Base-by-base conservation (phyloP, 2,888 invertebrate species). In the Amitus sp. region DNA sequence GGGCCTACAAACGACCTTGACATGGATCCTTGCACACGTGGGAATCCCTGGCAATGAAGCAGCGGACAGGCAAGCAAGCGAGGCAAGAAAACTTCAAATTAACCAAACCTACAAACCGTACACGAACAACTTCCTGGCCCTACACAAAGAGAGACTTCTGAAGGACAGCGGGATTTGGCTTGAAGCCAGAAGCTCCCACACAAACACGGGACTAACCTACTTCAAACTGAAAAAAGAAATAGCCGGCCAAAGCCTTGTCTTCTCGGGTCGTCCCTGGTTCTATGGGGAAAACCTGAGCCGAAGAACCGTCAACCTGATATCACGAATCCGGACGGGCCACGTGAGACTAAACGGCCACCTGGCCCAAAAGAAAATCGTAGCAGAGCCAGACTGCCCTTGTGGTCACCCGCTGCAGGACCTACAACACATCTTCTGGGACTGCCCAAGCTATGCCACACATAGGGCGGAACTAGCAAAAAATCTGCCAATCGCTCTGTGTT, bases 11-110 rank as follows among this genome's bases (percentile, higher is more conserved):
- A 10, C 30, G 5, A n/a, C 20, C 12, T 28, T 42, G 9, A n/a
- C 42, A 5, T 50, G 50, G 42, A 18, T 42, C 2, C 50, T 30
- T 1, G 23, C 20, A 13, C 48, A 48, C 13, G 10, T n/a, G n/a
- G 37, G 48, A 18, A 48, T 48, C 1, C 12, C 23, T 13, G 37
- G 48, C 1, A 48, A 48, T 37, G 48, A 37, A 27, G 17, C 6
- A 20, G 48, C 48, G 1, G 48, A 48, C 12, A n/a, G 3, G 4
- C 10, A 15, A 2, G 48, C 39, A 4, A 48, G 37, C 19, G 2
- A 20, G 12, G 34, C 47, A 15, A n/a, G n/a, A n/a, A n/a, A n/a
- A n/a, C n/a, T n/a, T n/a, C n/a, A n/a, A n/a, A n/a, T n/a, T n/a
- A n/a, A n/a, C n/a, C n/a, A n/a, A n/a, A n/a, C n/a, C n/a, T n/a